Base-by-base conservation (phyloP, 2,888 invertebrate species). In the Torymus texanus region DNA sequence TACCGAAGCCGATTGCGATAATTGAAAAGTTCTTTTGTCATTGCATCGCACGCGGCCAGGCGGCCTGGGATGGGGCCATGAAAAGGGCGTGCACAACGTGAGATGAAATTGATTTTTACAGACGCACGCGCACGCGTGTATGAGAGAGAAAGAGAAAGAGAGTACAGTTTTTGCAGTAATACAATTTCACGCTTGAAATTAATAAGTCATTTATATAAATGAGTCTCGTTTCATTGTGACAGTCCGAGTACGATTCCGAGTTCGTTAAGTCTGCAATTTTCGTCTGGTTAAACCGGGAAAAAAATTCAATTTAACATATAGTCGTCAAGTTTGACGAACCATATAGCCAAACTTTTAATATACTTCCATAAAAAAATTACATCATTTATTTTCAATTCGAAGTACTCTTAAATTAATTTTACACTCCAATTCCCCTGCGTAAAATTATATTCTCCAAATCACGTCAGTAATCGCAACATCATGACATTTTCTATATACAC, bases 121-220 rank as follows among this genome's bases (percentile, higher is more conserved):
- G 50, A 41, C 41, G 1, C 41, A 5, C 50, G 0, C 59, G n/a
- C 29, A 16, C 24, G 12, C n/a, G 1, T 21, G 2, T 21, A 21
- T 21, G 21, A 2, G 21, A 21, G 21, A 21, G 21, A 21, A 21
- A 21, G 21, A 21, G 21, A 21, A 21, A 21, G 21, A 21, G 21
- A 21, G 21, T 21, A 2, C 1, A 21, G 8, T 58, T 77, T 65
- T 51, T 75, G 21, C 12, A 16, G 51, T 62, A 61, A 73, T 11
- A 41, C 67, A 55, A 68, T 78, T 68, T 73, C 62, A 73, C 56
- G 50, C 13, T 56, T 67, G n/a, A 24, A 62, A 65, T 62, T 78
- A 18, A 72, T 41, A 56, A 77, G 65, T 63, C 70, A 41, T 59
- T 65, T 14, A 14, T n/a, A 62, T 29, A 41, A 70, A 58, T 56